These are phyloP conservation scores for Gallinago media DNA, from an alignment of 2,113 vertebrate species.

Conservation along the genomic window DNA sequence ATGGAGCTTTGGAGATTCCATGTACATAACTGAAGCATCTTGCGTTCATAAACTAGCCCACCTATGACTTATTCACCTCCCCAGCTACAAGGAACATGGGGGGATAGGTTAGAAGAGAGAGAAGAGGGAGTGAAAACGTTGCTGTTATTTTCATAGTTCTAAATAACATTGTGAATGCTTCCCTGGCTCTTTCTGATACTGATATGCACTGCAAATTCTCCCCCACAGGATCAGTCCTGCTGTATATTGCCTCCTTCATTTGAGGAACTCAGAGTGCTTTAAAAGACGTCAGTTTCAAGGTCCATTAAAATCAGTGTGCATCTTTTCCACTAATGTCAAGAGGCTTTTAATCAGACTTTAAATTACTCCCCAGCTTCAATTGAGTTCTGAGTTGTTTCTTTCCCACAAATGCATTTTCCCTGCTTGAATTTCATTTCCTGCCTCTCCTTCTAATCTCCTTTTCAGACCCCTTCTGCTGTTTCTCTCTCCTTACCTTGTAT, in stretches of 20 bases:
- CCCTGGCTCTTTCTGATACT: not conserved
- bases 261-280: slow-evolving; percentile 4
- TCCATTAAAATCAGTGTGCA: slow-evolving; percentile 52
- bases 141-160: not conserved
- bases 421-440: slow-evolving; percentile 48
- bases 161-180: not conserved
- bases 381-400: slow-evolving; percentile 25
- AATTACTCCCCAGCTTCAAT: slow-evolving; percentile 36
- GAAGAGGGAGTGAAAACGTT: not conserved
- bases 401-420: slow-evolving; percentile 7
- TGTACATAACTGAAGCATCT: not conserved
- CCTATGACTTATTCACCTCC: not conserved
- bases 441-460: slow-evolving; percentile 11
- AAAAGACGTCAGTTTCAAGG: slow-evolving; percentile 44
- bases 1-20: not conserved
- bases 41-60: not conserved
- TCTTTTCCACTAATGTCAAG: slow-evolving; percentile 61
- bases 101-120: not conserved
- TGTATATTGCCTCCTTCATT: not conserved
- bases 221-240: not conserved
- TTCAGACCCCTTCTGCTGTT: not conserved
- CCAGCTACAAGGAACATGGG: not conserved
- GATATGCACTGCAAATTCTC: not conserved
- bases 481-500: not conserved
- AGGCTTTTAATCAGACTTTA: slow-evolving; percentile 62